These are phyloP conservation scores for Engraulis encrasicolus DNA, from an alignment of 2,113 vertebrate species.

Conservation along the genomic window DNA sequence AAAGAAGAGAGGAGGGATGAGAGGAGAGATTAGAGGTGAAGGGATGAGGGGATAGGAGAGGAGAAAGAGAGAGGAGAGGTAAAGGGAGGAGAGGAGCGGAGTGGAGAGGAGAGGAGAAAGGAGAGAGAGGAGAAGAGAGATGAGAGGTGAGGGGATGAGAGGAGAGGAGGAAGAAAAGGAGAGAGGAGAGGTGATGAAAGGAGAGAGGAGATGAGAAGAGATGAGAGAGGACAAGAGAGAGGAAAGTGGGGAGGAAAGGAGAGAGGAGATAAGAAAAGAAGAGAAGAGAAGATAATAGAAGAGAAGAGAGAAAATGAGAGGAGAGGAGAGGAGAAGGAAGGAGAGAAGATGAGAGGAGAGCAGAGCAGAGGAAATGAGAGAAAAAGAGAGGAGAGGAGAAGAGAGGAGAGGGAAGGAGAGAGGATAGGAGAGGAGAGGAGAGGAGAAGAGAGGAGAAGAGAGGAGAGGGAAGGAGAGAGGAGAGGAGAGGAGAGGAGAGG, in stretches of 20 bases:
- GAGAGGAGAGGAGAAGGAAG: slow-evolving; percentile 85
- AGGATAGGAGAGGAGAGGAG: slow-evolving; percentile 74
- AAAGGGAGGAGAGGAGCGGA: slow-evolving; percentile 84
- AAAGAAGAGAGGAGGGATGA: not conserved
- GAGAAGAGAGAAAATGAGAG: not conserved
- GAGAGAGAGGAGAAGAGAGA: slow-evolving; percentile 88
- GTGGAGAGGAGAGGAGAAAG: not conserved
- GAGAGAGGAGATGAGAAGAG: slow-evolving; percentile 84
- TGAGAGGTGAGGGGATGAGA: not conserved
- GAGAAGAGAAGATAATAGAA: too few relatives aligned
- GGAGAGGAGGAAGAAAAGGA: too few relatives aligned
- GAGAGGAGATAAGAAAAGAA: too few relatives aligned
- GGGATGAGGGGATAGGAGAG: too few relatives aligned
- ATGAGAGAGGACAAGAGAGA: not conserved
- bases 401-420: not conserved
- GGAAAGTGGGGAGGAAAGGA: not conserved
- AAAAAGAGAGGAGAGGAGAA: not conserved
- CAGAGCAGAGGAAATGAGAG: slow-evolving; percentile 76
- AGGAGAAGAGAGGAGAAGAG: slow-evolving; percentile 69
- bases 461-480: not conserved
- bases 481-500: slow-evolving; percentile 70
- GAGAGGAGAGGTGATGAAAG: not conserved
- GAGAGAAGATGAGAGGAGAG: slow-evolving; percentile 65
- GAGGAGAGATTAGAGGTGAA: too few relatives aligned
- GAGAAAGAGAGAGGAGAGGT: slow-evolving; percentile 73